Evolutionary conservation across 2,113 vertebrate species (phyloP), one percentile per base, ranked within the genome.

Genomic region (Zosterops hypoxanthus): DNA sequence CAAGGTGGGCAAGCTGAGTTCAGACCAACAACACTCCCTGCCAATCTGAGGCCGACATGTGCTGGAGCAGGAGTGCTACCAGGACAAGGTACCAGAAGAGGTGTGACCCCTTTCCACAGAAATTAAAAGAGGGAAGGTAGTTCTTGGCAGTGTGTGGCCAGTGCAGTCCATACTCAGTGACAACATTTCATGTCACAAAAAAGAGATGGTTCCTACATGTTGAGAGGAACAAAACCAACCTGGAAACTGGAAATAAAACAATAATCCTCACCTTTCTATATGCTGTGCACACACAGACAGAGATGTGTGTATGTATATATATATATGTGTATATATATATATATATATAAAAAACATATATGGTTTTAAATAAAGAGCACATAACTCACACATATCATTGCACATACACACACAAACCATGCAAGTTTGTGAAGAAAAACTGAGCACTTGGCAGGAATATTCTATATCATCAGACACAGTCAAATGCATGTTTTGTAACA

Each of bases 1-100:
- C 20, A 66, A 12, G 9, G 28, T 14, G n/a, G 29, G 22, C 55
- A 73, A 73, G 44, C 26, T 31, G 80, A 90, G 59, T 36, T 47
- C 8, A 2, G 44, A 49, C 44, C 57, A 76, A 23, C 28, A n/a
- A 24, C 0, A 0, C 21, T 65, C 63, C 55, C 60, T 53, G 31
- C 13, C 53, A 65, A 22, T 6, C 57, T 31, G 46, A 39, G 39
- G 39, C 33, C 0, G 0, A 41, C 0, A 0, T 5, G 3, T 53
- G 50, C 21, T 14, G 34, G 34, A 63, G 60, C 25, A 70, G 46
- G 8, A 53, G 14, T 0, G 0, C 57, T 22, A 16, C 12, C 0
- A 5, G 70, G 60, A 72, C 31, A 34, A 42, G 14, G 39, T 11
- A 56, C 29, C 44, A 21, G 50, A 50, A 44, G 17, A 52, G 31